A percentile compares a stretch with the other conserved stretches of the same genome.
phyloP scores from a whole-genome alignment of 1,140 invertebrate genomes.

The Zaprionus tsacasi region DNA sequence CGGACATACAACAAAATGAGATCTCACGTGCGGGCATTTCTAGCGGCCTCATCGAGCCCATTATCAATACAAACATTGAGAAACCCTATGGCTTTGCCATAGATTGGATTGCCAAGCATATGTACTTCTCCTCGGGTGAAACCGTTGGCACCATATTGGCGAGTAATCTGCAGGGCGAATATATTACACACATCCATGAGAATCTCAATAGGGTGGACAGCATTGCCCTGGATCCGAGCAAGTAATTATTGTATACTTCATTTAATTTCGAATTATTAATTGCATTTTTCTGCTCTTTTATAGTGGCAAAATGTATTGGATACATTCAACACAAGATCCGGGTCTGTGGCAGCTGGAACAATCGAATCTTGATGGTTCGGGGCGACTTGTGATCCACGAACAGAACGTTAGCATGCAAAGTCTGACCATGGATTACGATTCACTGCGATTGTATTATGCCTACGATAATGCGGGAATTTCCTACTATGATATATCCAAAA shows the following conservation, averaged over 20 bases:
- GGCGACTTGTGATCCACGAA: slow-evolving; percentile 57
- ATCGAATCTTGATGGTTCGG: slow-evolving; percentile 88
- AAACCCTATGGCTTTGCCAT: slow-evolving; percentile 85
- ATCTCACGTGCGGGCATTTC: slow-evolving; percentile 89
- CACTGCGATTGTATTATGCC: slow-evolving; percentile 89
- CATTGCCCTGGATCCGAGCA: slow-evolving; percentile 88
- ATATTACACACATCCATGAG: slow-evolving; percentile 84
- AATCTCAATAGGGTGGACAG: slow-evolving; percentile 84
- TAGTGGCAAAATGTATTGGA: slow-evolving; percentile 88
- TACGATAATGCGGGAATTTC: slow-evolving; percentile 87
- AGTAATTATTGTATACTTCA: slow-evolving; percentile 64
- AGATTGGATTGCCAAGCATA: slow-evolving; percentile 91
- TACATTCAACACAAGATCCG: slow-evolving; percentile 82
- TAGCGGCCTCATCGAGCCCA: slow-evolving; percentile 87
- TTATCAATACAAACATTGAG: slow-evolving; percentile 90
- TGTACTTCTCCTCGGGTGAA: slow-evolving; percentile 87
- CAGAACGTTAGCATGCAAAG: slow-evolving; percentile 84
- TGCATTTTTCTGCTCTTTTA: slow-evolving; percentile 57
- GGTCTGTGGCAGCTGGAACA: slow-evolving; percentile 86
- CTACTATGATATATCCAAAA: slow-evolving; percentile 86
- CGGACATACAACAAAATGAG: slow-evolving; percentile 90
- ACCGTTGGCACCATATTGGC: slow-evolving; percentile 87
- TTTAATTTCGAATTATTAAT: background rate
- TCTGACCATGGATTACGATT: slow-evolving; percentile 87
- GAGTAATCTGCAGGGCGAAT: slow-evolving; percentile 90